A percentile compares a stretch with the other conserved stretches of the same genome.
These are phyloP conservation scores for Baronia brevicornis DNA, from an alignment of 2,888 invertebrate genomes.

Conservation along the genomic window DNA sequence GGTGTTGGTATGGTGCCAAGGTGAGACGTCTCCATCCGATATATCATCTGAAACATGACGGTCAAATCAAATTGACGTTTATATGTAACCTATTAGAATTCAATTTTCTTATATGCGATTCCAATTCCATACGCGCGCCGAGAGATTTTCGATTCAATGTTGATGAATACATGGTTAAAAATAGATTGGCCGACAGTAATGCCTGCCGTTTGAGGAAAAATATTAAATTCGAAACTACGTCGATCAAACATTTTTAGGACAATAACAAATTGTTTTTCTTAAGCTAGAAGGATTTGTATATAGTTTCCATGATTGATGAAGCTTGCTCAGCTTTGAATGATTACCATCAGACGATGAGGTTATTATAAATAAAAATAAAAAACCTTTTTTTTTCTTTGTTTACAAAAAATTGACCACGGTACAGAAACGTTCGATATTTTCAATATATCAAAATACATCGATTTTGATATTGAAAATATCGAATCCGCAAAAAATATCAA, in stretches of 20 bases:
- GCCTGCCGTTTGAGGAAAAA: conserved; percentile 17
- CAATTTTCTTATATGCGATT: neutral
- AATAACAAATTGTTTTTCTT: conserved; percentile 1
- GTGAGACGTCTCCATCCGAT: conserved; percentile 18
- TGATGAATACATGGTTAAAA: conserved; percentile 1
- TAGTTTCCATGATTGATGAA: no score
- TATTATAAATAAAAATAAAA: no score
- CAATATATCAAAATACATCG: no score
- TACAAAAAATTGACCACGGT: no score
- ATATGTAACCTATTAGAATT: conserved; percentile 10
- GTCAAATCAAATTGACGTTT: conserved; percentile 18
- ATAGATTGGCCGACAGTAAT: neutral
- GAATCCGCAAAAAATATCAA: no score
- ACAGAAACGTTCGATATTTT: no score
- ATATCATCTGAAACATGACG: conserved; percentile 15
- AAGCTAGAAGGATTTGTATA: no score
- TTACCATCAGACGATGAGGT: no score
- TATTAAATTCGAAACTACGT: conserved; percentile 20
- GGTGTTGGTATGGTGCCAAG: conserved; percentile 26
- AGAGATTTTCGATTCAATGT: conserved; percentile 1
- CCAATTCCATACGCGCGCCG: neutral
- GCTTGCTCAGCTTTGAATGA: no score
- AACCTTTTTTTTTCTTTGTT: no score
- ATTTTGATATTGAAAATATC: no score
- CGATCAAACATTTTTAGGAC: neutral